These are phyloP conservation scores for Murina feae DNA, from an alignment of 2,113 vertebrate genomes.

Conservation along the genomic window DNA sequence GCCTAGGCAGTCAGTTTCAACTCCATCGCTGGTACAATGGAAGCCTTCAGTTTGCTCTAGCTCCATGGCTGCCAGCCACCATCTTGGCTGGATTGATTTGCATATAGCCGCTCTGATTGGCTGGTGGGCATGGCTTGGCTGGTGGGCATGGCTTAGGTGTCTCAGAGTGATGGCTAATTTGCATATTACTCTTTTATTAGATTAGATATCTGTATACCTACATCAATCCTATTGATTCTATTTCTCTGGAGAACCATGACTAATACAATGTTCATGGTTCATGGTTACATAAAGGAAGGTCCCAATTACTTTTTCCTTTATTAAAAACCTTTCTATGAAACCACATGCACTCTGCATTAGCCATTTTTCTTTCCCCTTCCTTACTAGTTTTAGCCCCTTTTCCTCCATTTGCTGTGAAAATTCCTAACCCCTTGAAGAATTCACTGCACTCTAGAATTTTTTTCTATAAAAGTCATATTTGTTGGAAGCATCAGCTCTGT, in stretches of 20 bases:
- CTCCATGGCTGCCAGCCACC: too few relatives aligned
- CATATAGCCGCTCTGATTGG: too few relatives aligned
- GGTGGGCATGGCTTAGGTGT: too few relatives aligned
- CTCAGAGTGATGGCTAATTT: too few relatives aligned
- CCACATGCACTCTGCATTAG: not conserved
- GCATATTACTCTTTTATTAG: too few relatives aligned
- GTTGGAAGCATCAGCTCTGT: not conserved
- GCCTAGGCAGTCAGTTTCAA: too few relatives aligned
- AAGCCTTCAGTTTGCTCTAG: too few relatives aligned
- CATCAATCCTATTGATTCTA: not conserved
- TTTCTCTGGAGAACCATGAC: not conserved
- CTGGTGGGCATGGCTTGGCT: too few relatives aligned
- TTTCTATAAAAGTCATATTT: not conserved
- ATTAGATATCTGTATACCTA: not conserved
- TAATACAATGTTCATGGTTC: not conserved
- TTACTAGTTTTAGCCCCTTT: not conserved
- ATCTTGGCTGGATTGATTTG: too few relatives aligned
- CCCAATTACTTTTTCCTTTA: not conserved
- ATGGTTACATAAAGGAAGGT: not conserved
- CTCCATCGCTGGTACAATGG: too few relatives aligned
- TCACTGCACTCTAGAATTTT: not conserved
- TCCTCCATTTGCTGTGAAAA: not conserved
- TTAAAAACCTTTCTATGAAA: not conserved
- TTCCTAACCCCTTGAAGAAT: not conserved
- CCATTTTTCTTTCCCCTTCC: not conserved